Base-by-base conservation (phyloP, 2,888 invertebrate genomes). In the Exocentrus adspersus region DNA sequence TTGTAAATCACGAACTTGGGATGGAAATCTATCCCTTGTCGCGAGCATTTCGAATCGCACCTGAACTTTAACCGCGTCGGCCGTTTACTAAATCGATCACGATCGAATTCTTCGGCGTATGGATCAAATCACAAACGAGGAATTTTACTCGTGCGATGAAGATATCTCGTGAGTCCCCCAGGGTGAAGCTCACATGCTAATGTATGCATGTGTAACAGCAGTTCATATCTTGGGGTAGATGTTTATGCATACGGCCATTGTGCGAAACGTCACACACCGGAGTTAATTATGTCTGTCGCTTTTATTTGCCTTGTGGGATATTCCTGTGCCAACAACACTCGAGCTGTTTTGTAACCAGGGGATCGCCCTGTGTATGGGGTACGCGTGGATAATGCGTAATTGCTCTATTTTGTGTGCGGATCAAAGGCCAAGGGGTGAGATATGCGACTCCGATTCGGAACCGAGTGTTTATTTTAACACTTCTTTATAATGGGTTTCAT, bases 161-260 rank as follows among this genome's bases (percentile, higher is more conserved):
- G 58, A 58, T 52, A 62, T 62, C 58, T 37, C 32, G 14, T 6
- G n/a, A 41, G 21, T 42, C 16, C 37, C 32, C 54, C 56, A 50
- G 61, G 64, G 12, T 37, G n/a, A 64, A 60, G 64, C 62, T 64
- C 62, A 62, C 65, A 67, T 70, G 66, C 61, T 66, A 69, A 67
- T 62, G 37, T 56, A 70, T 70, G 67, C 70, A 68, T 68, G 68
- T 59, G 58, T 68, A 67, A 51, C 63, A 50, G 64, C 70, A 63
- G 62, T 70, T 65, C 66, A 67, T 69, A 65, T 69, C 69, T 69
- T 69, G 53, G 69, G 71, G 68, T 71, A 71, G 71, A 69, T 71
- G 66, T 71, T 71, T 71, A 71, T 69, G 65, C 50, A 61, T 56
- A 56, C 57, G 53, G 46, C 68, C 52, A 67, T 71, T 71, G 71